These are phyloP conservation scores for Lasiurus borealis DNA, from an alignment of 2,113 vertebrate genomes.

Conservation along the genomic window DNA sequence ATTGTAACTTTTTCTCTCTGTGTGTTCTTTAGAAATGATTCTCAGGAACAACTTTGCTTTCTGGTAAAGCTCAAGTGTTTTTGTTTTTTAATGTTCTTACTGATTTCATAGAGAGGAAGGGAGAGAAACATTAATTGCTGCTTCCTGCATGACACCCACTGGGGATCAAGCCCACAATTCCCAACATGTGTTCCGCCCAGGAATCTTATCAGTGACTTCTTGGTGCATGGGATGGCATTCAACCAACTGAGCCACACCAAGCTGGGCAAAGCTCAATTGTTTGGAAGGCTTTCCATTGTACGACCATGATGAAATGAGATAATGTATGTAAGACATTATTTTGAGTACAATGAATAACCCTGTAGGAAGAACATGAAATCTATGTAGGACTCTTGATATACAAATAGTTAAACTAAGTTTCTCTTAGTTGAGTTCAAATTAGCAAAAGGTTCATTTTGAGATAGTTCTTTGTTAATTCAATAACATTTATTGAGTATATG, in stretches of 20 bases:
- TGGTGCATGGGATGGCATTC: no score
- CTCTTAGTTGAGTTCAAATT: constrained; percentile 24
- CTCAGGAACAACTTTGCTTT: constrained; percentile 3
- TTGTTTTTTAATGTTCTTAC: no score
- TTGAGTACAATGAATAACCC: background rate
- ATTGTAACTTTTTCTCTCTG: constrained; percentile 37
- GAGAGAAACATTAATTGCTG: no score
- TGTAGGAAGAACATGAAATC: constrained; percentile 43
- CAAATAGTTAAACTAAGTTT: constrained; percentile 11
- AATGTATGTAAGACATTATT: background rate
- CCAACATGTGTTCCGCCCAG: no score
- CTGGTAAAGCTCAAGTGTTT: background rate
- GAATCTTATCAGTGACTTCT: no score
- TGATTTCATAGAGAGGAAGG: no score
- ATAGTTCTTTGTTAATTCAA: background rate
- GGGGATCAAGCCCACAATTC: no score
- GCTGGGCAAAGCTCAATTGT: background rate
- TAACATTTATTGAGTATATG: constrained; percentile 31
- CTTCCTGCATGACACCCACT: no score
- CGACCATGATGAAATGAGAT: constrained; percentile 36
- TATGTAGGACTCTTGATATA: background rate
- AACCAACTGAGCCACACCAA: no score
- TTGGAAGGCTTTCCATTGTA: constrained; percentile 44
- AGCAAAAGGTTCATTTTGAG: constrained; percentile 35
- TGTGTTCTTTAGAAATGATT: constrained; percentile 51